These are phyloP conservation scores for Rhinophrynus dorsalis DNA, from an alignment of 2,797 vertebrate species.

Conservation along the genomic window DNA sequence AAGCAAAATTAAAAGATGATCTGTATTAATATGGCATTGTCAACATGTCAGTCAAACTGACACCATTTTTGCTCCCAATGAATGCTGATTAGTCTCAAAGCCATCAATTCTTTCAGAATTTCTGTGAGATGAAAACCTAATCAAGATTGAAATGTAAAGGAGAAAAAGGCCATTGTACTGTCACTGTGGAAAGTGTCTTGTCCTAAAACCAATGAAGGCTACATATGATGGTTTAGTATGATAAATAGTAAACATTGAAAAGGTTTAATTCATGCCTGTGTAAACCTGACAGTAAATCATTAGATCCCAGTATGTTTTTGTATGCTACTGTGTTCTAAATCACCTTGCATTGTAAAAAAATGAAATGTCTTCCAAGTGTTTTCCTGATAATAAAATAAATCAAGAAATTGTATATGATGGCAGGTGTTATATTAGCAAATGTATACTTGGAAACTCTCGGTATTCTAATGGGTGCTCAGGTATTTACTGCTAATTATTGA, in stretches of 20 bases:
- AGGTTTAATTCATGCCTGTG: not conserved
- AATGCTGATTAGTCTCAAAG: constrained; percentile 48
- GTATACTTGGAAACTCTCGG: too few species aligned
- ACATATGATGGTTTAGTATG: constrained; percentile 1
- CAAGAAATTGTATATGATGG: too few species aligned
- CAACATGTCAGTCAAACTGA: constrained; percentile 47
- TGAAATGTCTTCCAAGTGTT: too few species aligned
- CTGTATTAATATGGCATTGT: constrained; percentile 37
- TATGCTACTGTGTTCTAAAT: too few species aligned
- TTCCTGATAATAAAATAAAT: too few species aligned
- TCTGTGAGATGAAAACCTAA: not conserved
- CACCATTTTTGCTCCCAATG: constrained; percentile 23
- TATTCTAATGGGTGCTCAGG: too few species aligned
- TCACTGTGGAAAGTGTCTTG: not conserved
- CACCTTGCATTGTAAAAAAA: too few species aligned
- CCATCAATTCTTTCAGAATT: not conserved
- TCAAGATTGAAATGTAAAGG: not conserved
- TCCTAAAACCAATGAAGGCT: not conserved
- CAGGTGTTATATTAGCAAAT: too few species aligned
- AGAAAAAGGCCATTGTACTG: not conserved
- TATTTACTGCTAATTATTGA: too few species aligned
- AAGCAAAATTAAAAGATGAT: constrained; percentile 36
- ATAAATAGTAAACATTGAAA: not conserved
- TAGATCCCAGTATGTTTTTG: too few species aligned
- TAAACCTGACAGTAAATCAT: too few species aligned